Conservation (phyloP, 2,113 vertebrate genomes). For the Entomyzon cyanotis region DNA sequence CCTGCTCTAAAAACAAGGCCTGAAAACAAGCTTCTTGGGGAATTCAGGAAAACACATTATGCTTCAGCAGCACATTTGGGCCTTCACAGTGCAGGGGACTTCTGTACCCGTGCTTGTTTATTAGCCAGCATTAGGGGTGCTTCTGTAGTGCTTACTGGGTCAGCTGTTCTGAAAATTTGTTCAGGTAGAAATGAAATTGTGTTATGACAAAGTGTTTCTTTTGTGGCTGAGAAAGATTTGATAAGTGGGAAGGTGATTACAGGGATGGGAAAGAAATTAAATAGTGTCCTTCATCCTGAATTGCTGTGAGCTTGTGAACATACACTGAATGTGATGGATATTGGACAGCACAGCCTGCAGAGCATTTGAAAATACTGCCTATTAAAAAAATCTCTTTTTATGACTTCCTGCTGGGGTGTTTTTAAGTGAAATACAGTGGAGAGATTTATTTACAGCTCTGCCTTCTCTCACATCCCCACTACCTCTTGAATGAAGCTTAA, state of each 20-base stretch:
- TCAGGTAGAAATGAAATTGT: not conserved
- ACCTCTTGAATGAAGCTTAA: conserved; percentile 69
- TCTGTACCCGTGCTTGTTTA: not conserved
- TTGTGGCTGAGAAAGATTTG: not conserved
- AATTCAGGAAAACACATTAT: not conserved
- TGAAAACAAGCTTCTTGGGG: not conserved
- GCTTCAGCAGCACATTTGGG: not conserved
- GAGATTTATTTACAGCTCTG: conserved; percentile 71
- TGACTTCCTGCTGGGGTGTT: conserved; percentile 65
- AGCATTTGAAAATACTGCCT: conserved; percentile 68
- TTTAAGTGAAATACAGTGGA: conserved; percentile 64
- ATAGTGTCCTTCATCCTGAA: not conserved
- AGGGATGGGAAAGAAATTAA: not conserved
- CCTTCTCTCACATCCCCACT: conserved; percentile 2
- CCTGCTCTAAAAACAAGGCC: not conserved
- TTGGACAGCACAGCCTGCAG: conserved; percentile 24
- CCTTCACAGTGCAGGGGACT: not conserved
- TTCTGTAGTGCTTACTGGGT: not conserved
- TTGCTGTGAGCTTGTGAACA: not conserved
- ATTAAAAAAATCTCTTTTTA: conserved; percentile 52
- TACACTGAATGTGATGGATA: conserved; percentile 23
- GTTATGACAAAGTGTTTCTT: not conserved
- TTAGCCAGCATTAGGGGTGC: not conserved
- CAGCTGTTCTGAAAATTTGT: not conserved
- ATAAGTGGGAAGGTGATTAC: not conserved